Conservation (phyloP, 2,888 invertebrate genomes). For the Parapristionchus giblindavisi region DNA sequence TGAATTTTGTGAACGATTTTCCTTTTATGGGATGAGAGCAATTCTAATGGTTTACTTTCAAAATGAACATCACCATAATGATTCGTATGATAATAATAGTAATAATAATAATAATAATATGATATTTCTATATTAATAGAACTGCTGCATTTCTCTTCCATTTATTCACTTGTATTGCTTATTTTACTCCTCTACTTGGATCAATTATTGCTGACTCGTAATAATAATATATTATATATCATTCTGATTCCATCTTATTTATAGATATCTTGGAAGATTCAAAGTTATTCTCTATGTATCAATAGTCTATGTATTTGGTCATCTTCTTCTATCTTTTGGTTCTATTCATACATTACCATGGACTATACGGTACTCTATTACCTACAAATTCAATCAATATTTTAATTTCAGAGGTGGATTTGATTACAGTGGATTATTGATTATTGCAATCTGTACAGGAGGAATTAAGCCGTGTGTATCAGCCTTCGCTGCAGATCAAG, state of each 20-base stretch:
- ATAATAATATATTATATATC: slow-evolving; percentile 56
- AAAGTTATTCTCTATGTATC: slow-evolving; percentile 75
- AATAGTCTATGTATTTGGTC: slow-evolving; percentile 71
- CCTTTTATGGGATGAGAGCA: slow-evolving; percentile 69
- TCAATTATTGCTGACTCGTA: slow-evolving; percentile 91
- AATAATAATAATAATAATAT: not conserved
- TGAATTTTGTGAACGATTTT: slow-evolving; percentile 88
- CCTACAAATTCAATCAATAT: not conserved
- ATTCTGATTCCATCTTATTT: not conserved
- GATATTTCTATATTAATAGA: slow-evolving; percentile 71
- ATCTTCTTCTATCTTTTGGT: slow-evolving; percentile 71
- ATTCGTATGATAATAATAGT: slow-evolving; percentile 29
- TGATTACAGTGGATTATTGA: slow-evolving; percentile 76
- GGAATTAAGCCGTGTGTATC: slow-evolving; percentile 95
- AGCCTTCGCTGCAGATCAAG: slow-evolving; percentile 90
- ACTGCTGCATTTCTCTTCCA: slow-evolving; percentile 89
- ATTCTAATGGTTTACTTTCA: slow-evolving; percentile 66
- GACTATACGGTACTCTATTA: slow-evolving; percentile 38
- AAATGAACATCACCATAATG: slow-evolving; percentile 60
- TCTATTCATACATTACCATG: slow-evolving; percentile 70
- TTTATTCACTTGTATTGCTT: slow-evolving; percentile 87
- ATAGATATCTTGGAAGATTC: slow-evolving; percentile 42
- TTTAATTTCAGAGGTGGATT: slow-evolving; percentile 4
- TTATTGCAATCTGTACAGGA: slow-evolving; percentile 89
- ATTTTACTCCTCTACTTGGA: slow-evolving; percentile 87